A percentile compares a stretch with the other conserved stretches of the same genome.
Conservation (phyloP, 2,888 invertebrate genomes). For the Urechis unicinctus region DNA sequence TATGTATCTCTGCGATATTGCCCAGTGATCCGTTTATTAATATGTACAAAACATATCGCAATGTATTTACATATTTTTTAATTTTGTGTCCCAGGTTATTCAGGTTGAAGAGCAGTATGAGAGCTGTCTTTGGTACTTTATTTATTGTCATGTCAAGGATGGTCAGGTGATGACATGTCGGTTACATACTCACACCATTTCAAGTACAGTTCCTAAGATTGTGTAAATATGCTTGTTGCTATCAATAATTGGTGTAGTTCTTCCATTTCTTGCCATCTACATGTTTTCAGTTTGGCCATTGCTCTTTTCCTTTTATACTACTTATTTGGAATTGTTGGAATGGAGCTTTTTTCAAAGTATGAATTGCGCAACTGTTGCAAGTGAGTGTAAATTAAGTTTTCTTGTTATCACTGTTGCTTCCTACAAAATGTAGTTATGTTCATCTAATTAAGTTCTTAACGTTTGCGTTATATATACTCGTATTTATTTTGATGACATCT, state of each 20-base stretch:
- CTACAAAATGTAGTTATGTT: too few species aligned
- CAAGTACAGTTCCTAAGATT: too few species aligned
- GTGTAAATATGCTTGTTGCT: too few species aligned
- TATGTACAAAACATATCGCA: background rate
- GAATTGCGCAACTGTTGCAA: slow-evolving; percentile 75
- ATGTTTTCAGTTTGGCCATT: slow-evolving; percentile 61
- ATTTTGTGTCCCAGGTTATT: slow-evolving; percentile 53
- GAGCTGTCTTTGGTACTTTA: slow-evolving; percentile 76
- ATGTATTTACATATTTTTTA: slow-evolving; percentile 1
- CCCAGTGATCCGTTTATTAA: too few species aligned
- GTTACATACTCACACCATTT: too few species aligned
- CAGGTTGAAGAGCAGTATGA: slow-evolving; percentile 72
- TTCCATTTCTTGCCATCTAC: background rate
- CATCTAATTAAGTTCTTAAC: too few species aligned
- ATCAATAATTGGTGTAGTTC: too few species aligned
- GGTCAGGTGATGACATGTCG: slow-evolving; percentile 55
- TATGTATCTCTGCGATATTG: too few species aligned
- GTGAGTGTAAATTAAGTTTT: slow-evolving; percentile 61
- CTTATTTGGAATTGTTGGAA: slow-evolving; percentile 82
- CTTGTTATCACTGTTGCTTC: too few species aligned
- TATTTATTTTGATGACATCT: background rate
- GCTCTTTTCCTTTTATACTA: slow-evolving; percentile 73
- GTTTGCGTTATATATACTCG: too few species aligned
- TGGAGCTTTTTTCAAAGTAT: slow-evolving; percentile 74
- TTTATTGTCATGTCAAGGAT: slow-evolving; percentile 75